Evolutionary conservation across 2,113 vertebrate genomes (phyloP), one percentile per base, ranked within the genome.

Genomic region (Collichthys lucidus): DNA sequence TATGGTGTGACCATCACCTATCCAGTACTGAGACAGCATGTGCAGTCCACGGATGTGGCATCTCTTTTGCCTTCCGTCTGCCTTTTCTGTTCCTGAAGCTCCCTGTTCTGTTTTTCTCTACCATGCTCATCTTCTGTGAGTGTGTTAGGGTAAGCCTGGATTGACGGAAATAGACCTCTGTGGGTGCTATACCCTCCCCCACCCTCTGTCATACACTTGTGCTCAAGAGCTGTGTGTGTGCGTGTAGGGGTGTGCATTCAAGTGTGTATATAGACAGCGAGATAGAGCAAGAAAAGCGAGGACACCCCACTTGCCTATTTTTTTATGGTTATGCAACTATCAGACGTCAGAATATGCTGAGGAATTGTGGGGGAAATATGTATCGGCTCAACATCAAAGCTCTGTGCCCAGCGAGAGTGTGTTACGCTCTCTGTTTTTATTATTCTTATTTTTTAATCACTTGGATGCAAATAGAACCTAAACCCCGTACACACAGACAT

Each of bases 291-390:
- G 78, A 42, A 76, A 60, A 62, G 63, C 9, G 20, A 86, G 80
- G 55, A 83, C 68, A 84, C 80, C 79, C 71, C 77, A 66, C 57
- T 74, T 50, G 24, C 44, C 77, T 67, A 60, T 35, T 82, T 85
- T 85, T 74, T 79, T 56, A 62, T 82, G 52, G 71, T 86, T 83
- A 86, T 75, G 80, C 19, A 86, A 86, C 59, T 49, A 66, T 70
- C 40, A 75, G 46, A 77, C 15, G n/a, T 72, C 80, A 83, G 80
- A 86, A 75, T 82, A 65, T 83, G 71, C 76, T 83, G 75, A 79
- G 60, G 65, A 65, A 79, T 65, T 83, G 71, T 79, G 64, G 56
- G 60, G 71, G 50, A 47, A 79, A 65, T 46, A 60, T 69, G 52
- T 74, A 61, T 71, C 20, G 11, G 59, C 67, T 76, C 40, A 76